These are phyloP conservation scores for Rhineura floridana DNA, from an alignment of 2,113 vertebrate species.

Conservation along the genomic window DNA sequence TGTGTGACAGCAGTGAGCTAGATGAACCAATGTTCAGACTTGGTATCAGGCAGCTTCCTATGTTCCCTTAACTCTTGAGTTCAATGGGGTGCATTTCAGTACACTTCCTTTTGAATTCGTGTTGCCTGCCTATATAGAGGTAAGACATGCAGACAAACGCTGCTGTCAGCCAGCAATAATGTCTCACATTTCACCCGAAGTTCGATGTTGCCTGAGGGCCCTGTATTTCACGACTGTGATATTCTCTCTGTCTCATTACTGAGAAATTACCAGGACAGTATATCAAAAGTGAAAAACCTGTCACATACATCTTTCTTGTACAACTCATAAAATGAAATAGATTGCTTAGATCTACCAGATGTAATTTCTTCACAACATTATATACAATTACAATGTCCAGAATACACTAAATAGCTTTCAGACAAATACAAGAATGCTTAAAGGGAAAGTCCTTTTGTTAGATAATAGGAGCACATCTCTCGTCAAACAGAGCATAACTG, in stretches of 20 bases:
- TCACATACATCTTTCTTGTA: slow-evolving; percentile 1
- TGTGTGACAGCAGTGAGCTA: too few species aligned
- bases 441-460: background rate
- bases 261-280: slow-evolving; percentile 36
- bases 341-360: slow-evolving; percentile 26
- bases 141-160: slow-evolving; percentile 23
- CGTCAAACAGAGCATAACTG: slow-evolving; percentile 1
- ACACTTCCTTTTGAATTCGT: slow-evolving; percentile 8
- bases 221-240: slow-evolving; percentile 42
- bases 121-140: background rate
- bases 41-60: too few species aligned
- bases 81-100: background rate
- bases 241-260: slow-evolving; percentile 42
- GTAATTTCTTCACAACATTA: slow-evolving; percentile 20
- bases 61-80: background rate
- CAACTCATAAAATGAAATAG: slow-evolving; percentile 8
- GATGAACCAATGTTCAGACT: too few species aligned
- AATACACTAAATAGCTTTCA: slow-evolving; percentile 26
- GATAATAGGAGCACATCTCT: slow-evolving; percentile 1
- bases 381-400: slow-evolving; percentile 18
- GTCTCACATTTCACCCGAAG: slow-evolving; percentile 39
- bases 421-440: slow-evolving; percentile 4
- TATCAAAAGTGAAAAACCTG: slow-evolving; percentile 34
- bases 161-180: slow-evolving; percentile 10
- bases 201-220: slow-evolving; percentile 37